Evolutionary conservation across 2,797 vertebrate species (phyloP).

Genomic region (Sebastes cheni): DNA sequence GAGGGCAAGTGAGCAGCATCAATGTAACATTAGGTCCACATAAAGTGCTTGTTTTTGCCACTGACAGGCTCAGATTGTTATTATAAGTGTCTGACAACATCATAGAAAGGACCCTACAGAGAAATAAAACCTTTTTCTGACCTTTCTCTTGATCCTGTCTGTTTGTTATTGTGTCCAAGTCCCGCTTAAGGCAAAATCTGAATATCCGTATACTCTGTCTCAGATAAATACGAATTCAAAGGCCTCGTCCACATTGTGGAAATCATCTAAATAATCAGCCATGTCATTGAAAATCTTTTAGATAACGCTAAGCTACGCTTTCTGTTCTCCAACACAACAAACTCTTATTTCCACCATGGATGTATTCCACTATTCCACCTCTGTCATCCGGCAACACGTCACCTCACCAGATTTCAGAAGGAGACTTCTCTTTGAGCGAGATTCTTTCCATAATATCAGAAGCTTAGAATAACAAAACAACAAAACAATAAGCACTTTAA

Average conservation of each 20-base stretch:
- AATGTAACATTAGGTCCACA: not conserved
- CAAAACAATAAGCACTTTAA: too few relatives aligned
- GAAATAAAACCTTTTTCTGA: not conserved
- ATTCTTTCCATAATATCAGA: not conserved
- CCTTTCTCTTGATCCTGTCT: not conserved
- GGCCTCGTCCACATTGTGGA: too few relatives aligned
- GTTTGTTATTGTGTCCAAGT: not conserved
- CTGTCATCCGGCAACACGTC: too few relatives aligned
- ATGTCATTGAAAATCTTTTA: too few relatives aligned
- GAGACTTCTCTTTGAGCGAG: not conserved
- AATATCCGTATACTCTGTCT: too few relatives aligned
- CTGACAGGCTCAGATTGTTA: not conserved
- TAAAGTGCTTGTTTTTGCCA: not conserved
- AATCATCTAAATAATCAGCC: not conserved
- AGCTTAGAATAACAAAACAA: not conserved
- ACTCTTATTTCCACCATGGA: too few relatives aligned
- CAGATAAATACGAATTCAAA: too few relatives aligned
- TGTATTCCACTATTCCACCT: too few relatives aligned
- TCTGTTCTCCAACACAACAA: not conserved
- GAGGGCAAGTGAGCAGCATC: not conserved
- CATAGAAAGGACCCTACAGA: not conserved
- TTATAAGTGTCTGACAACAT: not conserved
- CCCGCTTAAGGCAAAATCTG: not conserved
- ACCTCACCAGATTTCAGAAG: not conserved
- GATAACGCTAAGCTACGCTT: not conserved